Conservation (phyloP, 2,113 vertebrate genomes). For the Potamarius usumacintae region DNA sequence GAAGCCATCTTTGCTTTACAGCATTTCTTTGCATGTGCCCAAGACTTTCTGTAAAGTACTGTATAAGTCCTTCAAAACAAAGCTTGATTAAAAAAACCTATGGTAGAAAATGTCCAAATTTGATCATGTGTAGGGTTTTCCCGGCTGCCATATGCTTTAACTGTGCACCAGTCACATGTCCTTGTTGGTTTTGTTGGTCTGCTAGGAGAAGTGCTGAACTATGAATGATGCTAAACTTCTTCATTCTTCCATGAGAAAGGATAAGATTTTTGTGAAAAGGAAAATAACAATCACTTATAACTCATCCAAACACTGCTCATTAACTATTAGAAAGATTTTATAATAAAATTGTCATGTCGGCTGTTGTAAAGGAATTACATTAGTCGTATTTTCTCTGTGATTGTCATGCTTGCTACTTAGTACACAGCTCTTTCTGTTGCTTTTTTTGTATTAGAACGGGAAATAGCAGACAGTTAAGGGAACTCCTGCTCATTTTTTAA, state of each 20-base stretch:
- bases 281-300: background rate
- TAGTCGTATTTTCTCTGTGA: background rate
- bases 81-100: background rate
- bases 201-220: constrained; percentile 1
- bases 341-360: background rate
- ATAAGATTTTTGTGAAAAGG: background rate
- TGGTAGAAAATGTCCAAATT: background rate
- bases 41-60: background rate
- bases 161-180: background rate
- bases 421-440: background rate
- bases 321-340: background rate
- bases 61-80: background rate
- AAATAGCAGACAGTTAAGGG: background rate
- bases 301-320: background rate
- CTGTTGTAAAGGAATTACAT: background rate
- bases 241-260: background rate
- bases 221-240: background rate
- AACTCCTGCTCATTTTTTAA: background rate
- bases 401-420: background rate
- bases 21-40: background rate
- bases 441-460: background rate
- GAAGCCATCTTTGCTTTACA: background rate
- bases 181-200: constrained; percentile 1
- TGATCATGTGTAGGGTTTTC: background rate
- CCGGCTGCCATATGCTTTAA: background rate